Conservation (phyloP, 2,113 vertebrate genomes). For the Ptychochromis oligacanthus region DNA sequence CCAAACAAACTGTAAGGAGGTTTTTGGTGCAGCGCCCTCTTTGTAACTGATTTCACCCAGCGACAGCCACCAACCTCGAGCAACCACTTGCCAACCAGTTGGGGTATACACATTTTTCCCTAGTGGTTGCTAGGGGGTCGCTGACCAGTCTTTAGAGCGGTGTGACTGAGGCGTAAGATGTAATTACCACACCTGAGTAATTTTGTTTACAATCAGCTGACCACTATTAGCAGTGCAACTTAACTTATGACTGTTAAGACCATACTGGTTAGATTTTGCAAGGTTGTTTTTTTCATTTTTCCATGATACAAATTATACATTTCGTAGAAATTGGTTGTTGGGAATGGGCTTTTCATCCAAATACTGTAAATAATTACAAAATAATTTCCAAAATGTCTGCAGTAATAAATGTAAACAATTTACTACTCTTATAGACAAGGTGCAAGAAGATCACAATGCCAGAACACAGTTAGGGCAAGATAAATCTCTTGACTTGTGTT, state of each 20-base stretch:
- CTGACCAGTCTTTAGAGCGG: not conserved
- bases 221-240: no score
- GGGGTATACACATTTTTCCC: not conserved
- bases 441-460: not conserved
- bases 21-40: not conserved
- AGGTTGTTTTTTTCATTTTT: not conserved
- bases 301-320: not conserved
- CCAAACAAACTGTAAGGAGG: not conserved
- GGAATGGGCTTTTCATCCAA: not conserved
- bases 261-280: not conserved
- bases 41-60: not conserved
- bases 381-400: not conserved
- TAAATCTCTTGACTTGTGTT: not conserved
- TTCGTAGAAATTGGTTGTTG: not conserved
- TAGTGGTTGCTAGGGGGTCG: no score
- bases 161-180: not conserved
- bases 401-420: not conserved
- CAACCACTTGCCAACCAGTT: not conserved
- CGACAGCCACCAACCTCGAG: fast-evolving
- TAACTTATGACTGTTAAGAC: not conserved
- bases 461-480: not conserved
- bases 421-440: not conserved
- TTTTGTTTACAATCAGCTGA: not conserved
- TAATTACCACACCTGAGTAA: not conserved
- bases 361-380: not conserved